Percentiles rank a stretch among this genome's conserved stretches.
Conservation (phyloP, 2,888 invertebrate genomes). For the Nebria salina region DNA sequence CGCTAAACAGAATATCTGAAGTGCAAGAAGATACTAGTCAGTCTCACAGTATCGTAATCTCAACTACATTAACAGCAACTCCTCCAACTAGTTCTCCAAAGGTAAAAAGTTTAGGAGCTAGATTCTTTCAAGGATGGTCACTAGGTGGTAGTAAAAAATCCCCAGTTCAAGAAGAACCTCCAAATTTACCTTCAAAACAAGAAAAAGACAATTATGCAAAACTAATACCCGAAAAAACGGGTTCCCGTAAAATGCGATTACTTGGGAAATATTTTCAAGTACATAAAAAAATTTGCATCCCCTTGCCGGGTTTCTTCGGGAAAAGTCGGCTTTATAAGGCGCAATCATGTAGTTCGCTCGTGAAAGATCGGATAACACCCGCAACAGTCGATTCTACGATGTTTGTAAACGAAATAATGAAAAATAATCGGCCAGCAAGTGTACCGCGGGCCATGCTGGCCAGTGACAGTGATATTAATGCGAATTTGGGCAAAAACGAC, state of each 20-base stretch:
- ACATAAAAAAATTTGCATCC: conserved; percentile 72
- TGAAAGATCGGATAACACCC: conserved; percentile 65
- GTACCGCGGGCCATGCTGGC: conserved; percentile 59
- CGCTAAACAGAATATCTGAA: conserved; percentile 85
- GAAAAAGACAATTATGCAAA: conserved; percentile 56
- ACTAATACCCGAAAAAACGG: conserved; percentile 55
- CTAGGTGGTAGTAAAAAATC: conserved; percentile 31
- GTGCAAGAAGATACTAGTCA: conserved; percentile 76
- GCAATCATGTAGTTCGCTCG: conserved; percentile 71
- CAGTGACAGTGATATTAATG: conserved; percentile 66
- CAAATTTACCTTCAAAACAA: conserved; percentile 41
- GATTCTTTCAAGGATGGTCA: conserved; percentile 63
- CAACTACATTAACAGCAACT: conserved; percentile 57
- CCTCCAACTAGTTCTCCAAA: conserved; percentile 58
- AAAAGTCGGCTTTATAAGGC: conserved; percentile 70
- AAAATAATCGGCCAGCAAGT: conserved; percentile 63
- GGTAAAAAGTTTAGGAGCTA: conserved; percentile 65
- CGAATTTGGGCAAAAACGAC: conserved; percentile 61
- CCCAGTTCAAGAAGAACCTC: conserved; percentile 44
- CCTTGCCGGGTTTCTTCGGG: conserved; percentile 67
- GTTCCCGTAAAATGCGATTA: conserved; percentile 68
- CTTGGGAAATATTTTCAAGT: conserved; percentile 76
- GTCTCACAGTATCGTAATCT: conserved; percentile 57
- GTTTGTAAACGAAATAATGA: conserved; percentile 56
- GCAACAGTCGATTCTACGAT: conserved; percentile 59